Base-by-base conservation (phyloP, 2,888 invertebrate genomes). In the Ectropis crepuscularia region DNA sequence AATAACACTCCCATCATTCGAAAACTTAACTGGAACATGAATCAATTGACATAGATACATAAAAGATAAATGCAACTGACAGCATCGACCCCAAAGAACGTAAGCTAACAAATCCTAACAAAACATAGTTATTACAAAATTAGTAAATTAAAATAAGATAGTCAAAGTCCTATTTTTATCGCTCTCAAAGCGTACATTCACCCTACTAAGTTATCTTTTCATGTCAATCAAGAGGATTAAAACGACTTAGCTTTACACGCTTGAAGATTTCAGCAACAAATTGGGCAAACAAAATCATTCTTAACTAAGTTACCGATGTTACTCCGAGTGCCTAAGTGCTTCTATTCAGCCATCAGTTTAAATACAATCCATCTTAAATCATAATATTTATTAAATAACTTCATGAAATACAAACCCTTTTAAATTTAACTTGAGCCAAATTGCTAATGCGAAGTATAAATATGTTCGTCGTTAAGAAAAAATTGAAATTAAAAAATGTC, bases 301-400 rank as follows among this genome's bases (percentile, higher is more conserved):
- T 54, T 12, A 53, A 53, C 41, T 11, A 45, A 54, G 36, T 45
- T 43, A 39, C 9, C n/a, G 53, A 49, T 36, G 11, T 53, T 53
- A 55, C 49, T 61, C 11, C n/a, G 47, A 45, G 47, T 48, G 37
- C 45, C 49, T 48, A 63, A 58, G 58, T 54, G 53, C 12, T 55
- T 16, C 54, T 42, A 55, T 59, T 55, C 63, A 63, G n/a, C 37
- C n/a, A 28, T 38, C 45, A 49, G 37, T 51, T 59, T 47, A 16
- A 50, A 59, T 59, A 41, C 8, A 48, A 45, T 16, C 4, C 43
- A 11, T 38, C 10, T n/a, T 8, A 48, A 63, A 48, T 53, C 43
- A 48, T 7, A 63, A 38, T 48, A 53, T 61, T 45, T n/a, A 41
- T 41, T 53, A 53, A 38, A 53, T 62, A 57, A 57, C 39, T 51